These are phyloP conservation scores for Galagoides demidoff DNA, from an alignment of 2,797 vertebrate genomes.

Conservation along the genomic window DNA sequence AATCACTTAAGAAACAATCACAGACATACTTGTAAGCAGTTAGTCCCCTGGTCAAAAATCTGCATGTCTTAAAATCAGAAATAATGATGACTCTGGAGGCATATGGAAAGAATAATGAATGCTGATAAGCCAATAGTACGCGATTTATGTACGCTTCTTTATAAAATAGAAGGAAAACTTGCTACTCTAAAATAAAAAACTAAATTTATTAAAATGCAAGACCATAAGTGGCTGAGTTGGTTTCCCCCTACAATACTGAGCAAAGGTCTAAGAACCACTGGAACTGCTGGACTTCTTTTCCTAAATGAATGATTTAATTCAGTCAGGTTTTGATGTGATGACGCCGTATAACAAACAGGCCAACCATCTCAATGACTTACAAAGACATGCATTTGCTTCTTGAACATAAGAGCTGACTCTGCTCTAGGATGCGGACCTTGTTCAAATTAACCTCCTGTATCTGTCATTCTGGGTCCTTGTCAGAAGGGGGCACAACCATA, in stretches of 20 bases:
- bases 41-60: neutral
- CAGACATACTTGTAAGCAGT: neutral
- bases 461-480: neutral
- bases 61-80: neutral
- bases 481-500: neutral
- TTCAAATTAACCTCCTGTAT: neutral
- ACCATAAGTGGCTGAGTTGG: neutral
- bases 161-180: neutral
- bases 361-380: neutral
- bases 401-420: neutral
- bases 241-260: neutral
- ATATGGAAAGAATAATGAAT: neutral
- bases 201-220: constrained; percentile 1
- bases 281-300: neutral
- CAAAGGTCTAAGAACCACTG: neutral
- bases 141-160: neutral
- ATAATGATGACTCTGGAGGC: neutral
- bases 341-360: neutral
- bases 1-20: neutral
- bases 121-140: neutral
- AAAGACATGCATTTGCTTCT: neutral
- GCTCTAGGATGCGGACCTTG: neutral
- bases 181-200: neutral
- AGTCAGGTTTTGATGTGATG: neutral
- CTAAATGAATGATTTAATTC: neutral